Conservation (phyloP, 2,797 vertebrate genomes). For the Mus minutoides region DNA sequence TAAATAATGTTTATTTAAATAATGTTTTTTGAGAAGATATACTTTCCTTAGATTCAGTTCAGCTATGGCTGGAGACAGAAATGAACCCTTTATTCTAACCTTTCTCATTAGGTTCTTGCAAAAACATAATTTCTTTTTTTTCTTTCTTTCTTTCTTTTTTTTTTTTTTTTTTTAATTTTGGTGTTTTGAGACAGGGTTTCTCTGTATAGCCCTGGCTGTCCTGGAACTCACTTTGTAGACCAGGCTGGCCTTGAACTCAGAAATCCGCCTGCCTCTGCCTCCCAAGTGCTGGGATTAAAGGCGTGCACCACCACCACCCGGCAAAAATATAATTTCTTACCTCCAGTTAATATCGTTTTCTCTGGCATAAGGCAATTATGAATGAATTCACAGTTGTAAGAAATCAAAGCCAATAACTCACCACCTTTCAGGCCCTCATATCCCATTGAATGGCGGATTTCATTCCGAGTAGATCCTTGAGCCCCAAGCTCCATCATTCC, state of each 20-base stretch:
- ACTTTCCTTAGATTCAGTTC: constrained; percentile 38
- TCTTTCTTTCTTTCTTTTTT: no score
- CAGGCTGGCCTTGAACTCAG: no score
- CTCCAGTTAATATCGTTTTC: not conserved
- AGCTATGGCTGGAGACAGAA: not conserved
- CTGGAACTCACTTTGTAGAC: no score
- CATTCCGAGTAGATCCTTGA: constrained; percentile 92
- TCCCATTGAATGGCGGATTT: constrained; percentile 94
- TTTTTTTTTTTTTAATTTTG: no score
- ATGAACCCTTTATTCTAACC: not conserved
- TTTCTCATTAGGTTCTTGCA: not conserved
- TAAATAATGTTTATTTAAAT: constrained; percentile 52
- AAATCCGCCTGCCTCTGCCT: no score
- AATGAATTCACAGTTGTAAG: not conserved
- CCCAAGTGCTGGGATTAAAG: no score
- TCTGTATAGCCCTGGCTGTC: no score
- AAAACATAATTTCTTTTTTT: not conserved
- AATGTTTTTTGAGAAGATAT: not conserved
- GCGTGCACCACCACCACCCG: no score
- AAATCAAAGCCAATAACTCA: constrained; percentile 79
- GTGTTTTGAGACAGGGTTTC: no score
- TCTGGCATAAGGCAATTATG: not conserved
- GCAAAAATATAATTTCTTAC: not conserved
- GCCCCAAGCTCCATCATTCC: constrained; percentile 97
- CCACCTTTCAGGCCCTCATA: constrained; percentile 93